Base-by-base conservation (phyloP, 1,140 invertebrate genomes). In the Zaprionus lachaisei region DNA sequence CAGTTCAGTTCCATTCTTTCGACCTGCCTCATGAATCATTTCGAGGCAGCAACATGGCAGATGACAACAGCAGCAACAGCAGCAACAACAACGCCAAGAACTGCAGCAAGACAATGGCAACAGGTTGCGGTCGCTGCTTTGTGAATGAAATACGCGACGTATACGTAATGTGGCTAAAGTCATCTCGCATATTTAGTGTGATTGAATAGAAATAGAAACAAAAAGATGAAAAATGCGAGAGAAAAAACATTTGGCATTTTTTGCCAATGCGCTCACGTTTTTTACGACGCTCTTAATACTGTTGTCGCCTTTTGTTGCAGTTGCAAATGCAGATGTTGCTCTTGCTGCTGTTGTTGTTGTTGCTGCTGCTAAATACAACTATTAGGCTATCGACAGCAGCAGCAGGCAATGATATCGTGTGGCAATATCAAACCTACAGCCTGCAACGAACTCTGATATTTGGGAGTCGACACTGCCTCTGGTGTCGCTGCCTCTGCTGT, bases 401-500 rank as follows among this genome's bases (percentile, higher is more conserved):
- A 51, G 62, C 73, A 47, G 17, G n/a, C n/a, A 47, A 11, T 34
- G 81, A 54, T 79, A 67, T 65, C 47, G 44, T 64, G 47, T 51
- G 47, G 47, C 54, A 49, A 61, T 55, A 69, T 68, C 57, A 68
- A 63, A 49, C 49, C 56, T 57, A 47, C 63, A 67, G 72, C 76
- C 57, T 74, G 73, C 73, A 66, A 55, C 82, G 86, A 90, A 91
- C 85, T 90, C 79, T 90, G 85, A 82, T 90, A 90, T 90, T 90
- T 90, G 58, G 58, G 49, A 62, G 69, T 70, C 49, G 41, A 62
- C 56, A 37, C 22, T 57, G 66, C 60, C 38, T 41, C 41, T 49
- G 63, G 24, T 5, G 37, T 37, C 38, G 67, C 55, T 69, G 66
- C 71, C 64, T 11, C 54, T 47, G 6, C 4, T 26, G 17, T 44